Conservation (phyloP, 2,113 vertebrate species). For the Neogobius melanostomus region DNA sequence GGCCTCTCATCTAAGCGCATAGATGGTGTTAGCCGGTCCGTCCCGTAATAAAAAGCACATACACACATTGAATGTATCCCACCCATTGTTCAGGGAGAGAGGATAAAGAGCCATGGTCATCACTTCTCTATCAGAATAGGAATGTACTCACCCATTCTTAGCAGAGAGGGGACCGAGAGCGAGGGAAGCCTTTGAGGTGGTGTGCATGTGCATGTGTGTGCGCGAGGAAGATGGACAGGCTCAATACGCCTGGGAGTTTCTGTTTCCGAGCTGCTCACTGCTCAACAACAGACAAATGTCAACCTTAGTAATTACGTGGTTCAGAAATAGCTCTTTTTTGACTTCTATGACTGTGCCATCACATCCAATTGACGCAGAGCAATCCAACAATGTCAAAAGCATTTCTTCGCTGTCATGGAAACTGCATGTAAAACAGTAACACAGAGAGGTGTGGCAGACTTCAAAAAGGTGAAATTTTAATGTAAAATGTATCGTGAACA, state of each 20-base stretch:
- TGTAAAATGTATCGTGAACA: slow-evolving; percentile 28
- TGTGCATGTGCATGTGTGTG: slow-evolving; percentile 55
- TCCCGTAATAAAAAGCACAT: slow-evolving; percentile 57
- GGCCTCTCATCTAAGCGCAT: slow-evolving; percentile 36
- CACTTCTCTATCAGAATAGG: slow-evolving; percentile 57
- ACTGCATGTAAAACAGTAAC: slow-evolving; percentile 42
- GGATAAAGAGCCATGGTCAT: slow-evolving; percentile 74
- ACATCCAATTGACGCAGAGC: slow-evolving; percentile 26
- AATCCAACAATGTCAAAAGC: slow-evolving; percentile 20
- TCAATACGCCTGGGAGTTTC: slow-evolving; percentile 17
- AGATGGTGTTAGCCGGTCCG: slow-evolving; percentile 21
- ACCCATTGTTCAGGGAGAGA: slow-evolving; percentile 74
- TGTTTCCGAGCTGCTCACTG: slow-evolving; percentile 38
- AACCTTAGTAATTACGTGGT: slow-evolving; percentile 34
- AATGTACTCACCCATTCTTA: slow-evolving; percentile 57
- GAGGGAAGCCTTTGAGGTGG: slow-evolving; percentile 10
- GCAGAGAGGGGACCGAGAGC: neutral
- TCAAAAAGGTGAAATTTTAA: slow-evolving; percentile 1
- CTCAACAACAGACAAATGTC: slow-evolving; percentile 40
- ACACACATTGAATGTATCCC: slow-evolving; percentile 71
- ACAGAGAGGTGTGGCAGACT: slow-evolving; percentile 7
- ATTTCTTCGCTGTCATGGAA: slow-evolving; percentile 3
- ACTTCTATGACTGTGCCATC: slow-evolving; percentile 39
- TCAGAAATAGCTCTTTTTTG: slow-evolving; percentile 30
- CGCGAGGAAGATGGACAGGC: slow-evolving; percentile 14